Conservation (phyloP, 2,113 vertebrate species). For the Actenoides hombroni region DNA sequence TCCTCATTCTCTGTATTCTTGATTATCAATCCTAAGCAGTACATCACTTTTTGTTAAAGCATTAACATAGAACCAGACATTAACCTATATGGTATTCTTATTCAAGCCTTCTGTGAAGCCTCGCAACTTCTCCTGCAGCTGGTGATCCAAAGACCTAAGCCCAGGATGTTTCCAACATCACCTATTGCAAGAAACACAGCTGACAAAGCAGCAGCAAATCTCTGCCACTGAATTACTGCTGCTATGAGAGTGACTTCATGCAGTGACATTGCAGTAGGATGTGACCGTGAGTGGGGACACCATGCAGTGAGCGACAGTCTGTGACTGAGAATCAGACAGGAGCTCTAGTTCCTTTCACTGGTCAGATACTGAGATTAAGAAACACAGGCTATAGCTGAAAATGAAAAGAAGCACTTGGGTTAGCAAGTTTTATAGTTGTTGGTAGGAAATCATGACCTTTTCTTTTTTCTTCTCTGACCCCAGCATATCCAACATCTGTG, state of each 20-base stretch:
- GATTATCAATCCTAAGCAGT: neutral
- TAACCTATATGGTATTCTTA: neutral
- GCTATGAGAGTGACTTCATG: neutral
- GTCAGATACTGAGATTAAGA: neutral
- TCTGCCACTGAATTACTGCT: neutral
- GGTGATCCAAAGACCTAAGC: neutral
- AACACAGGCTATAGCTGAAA: neutral
- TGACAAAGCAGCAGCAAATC: neutral
- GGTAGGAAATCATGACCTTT: neutral
- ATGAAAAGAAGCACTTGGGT: neutral
- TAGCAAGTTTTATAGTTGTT: neutral
- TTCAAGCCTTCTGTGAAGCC: neutral
- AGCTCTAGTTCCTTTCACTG: neutral
- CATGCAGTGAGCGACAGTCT: neutral
- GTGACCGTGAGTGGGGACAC: fast-evolving
- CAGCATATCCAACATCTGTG: slow-evolving; percentile 85
- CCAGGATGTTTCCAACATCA: neutral
- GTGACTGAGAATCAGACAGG: neutral
- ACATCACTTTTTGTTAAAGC: neutral
- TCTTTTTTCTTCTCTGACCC: neutral
- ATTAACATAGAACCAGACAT: neutral
- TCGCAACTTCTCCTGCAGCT: neutral
- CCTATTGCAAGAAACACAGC: neutral
- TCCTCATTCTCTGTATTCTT: neutral
- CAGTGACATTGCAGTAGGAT: neutral